Evolutionary conservation across 1,140 invertebrate genomes (phyloP), one percentile per base, ranked within the genome.

Genomic region (Aricia agestis): DNA sequence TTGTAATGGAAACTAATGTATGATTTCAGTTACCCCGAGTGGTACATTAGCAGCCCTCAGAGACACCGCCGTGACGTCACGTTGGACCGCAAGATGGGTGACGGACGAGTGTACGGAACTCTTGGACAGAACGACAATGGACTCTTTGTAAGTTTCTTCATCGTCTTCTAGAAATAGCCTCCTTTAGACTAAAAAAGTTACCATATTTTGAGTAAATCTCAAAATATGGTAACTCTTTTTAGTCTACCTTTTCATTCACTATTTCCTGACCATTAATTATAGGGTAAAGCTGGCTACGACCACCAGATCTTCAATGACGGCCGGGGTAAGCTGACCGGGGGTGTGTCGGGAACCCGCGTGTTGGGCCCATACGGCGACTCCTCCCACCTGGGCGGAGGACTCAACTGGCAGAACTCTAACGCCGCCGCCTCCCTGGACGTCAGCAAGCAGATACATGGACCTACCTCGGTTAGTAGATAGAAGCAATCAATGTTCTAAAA

Each of bases 201-300:
- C n/a, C n/a, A n/a, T n/a, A n/a, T n/a, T n/a, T n/a, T n/a, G n/a
- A n/a, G n/a, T n/a, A n/a, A n/a, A n/a, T n/a, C n/a, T n/a, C n/a
- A n/a, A n/a, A n/a, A n/a, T n/a, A n/a, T n/a, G n/a, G n/a, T n/a
- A n/a, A n/a, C n/a, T n/a, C n/a, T n/a, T n/a, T n/a, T n/a, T n/a
- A n/a, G n/a, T n/a, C 25, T 25, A 25, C 25, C 25, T 25, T 25
- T 25, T 25, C 25, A 25, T 3, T 25, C 25, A 25, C 25, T 25
- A 25, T 25, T 25, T 25, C 0, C 25, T 25, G 25, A 25, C 25
- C 25, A 25, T 25, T 25, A 1, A 2, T 25, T 25, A 1, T 67
- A 83, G 82, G 83, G 85, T 32, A 81, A 78, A 72, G 85, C 77
- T 0, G 85, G 81, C 11, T 85, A 85, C 52, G 78, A 83, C 19